Conservation (phyloP, 2,113 vertebrate species). For the Entelurus aequoreus region DNA sequence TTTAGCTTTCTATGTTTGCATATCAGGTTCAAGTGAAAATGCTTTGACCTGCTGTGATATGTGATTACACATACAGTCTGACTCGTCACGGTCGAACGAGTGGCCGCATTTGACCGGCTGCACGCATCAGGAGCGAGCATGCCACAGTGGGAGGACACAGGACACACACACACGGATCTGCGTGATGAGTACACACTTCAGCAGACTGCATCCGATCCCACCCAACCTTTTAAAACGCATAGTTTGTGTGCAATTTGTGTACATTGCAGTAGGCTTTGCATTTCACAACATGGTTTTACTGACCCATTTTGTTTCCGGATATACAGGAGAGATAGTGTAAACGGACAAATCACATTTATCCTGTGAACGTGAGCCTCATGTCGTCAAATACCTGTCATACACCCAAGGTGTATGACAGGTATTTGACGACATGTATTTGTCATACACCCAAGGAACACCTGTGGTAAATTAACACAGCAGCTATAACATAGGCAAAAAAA, state of each 20-base stretch:
- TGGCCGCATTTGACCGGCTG: slow-evolving; percentile 39
- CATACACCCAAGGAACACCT: too few relatives aligned
- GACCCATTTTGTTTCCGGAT: too few relatives aligned
- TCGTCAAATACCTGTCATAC: too few relatives aligned
- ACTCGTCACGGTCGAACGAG: slow-evolving; percentile 22
- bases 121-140: slow-evolving; percentile 45
- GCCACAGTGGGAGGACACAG: slow-evolving; percentile 24
- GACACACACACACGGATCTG: slow-evolving; percentile 31
- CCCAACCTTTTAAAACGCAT: background rate
- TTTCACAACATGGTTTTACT: background rate
- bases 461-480: too few relatives aligned
- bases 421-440: too few relatives aligned
- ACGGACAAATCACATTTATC: too few relatives aligned
- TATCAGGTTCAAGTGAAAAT: background rate
- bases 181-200: slow-evolving; percentile 30
- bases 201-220: slow-evolving; percentile 29
- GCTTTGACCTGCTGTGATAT: slow-evolving; percentile 21
- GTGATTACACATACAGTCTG: slow-evolving; percentile 18
- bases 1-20: background rate
- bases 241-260: too few relatives aligned
- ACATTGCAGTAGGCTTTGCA: too few relatives aligned
- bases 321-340: too few relatives aligned
- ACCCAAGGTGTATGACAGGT: too few relatives aligned
- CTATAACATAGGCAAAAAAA: too few relatives aligned
- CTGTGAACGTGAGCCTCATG: too few relatives aligned